These are phyloP conservation scores for Caenorhabditis briggsae DNA, from an alignment of 1,140 invertebrate species.

Conservation along the genomic window DNA sequence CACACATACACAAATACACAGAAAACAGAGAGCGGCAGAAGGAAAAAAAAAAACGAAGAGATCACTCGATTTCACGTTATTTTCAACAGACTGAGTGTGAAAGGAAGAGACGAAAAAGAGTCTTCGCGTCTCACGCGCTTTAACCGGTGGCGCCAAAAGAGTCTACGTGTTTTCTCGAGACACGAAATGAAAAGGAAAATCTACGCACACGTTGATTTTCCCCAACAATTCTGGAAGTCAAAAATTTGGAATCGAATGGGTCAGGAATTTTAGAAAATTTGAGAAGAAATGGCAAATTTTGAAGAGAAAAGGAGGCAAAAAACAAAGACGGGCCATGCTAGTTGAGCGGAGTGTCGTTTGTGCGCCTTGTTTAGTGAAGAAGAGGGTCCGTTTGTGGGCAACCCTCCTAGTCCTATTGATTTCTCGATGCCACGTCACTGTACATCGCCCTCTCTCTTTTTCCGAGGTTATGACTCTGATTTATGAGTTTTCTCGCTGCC, in stretches of 20 bases:
- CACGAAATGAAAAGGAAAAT: no score
- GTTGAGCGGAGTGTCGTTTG: neutral
- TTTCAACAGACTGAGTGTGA: constrained; percentile 18
- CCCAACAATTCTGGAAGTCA: neutral
- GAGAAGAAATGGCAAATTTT: neutral
- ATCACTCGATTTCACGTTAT: constrained; percentile 25
- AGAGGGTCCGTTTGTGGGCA: neutral
- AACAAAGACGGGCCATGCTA: neutral
- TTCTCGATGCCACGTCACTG: no score
- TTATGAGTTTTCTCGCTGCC: neutral
- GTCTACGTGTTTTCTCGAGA: neutral
- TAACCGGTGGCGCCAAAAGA: constrained; percentile 12
- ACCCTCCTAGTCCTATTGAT: no score
- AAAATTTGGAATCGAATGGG: neutral
- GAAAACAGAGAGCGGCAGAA: neutral
- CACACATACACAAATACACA: constrained; percentile 6
- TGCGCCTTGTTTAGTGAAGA: neutral
- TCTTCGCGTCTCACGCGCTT: constrained; percentile 40
- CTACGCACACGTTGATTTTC: neutral
- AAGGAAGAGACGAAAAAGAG: neutral
- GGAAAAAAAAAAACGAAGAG: neutral
- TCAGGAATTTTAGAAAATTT: neutral
- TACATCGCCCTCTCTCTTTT: no score
- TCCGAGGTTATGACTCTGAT: no score
- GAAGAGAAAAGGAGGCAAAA: neutral